Evolutionary conservation across 2,113 vertebrate genomes (phyloP).

Genomic region (Jaculus jaculus): DNA sequence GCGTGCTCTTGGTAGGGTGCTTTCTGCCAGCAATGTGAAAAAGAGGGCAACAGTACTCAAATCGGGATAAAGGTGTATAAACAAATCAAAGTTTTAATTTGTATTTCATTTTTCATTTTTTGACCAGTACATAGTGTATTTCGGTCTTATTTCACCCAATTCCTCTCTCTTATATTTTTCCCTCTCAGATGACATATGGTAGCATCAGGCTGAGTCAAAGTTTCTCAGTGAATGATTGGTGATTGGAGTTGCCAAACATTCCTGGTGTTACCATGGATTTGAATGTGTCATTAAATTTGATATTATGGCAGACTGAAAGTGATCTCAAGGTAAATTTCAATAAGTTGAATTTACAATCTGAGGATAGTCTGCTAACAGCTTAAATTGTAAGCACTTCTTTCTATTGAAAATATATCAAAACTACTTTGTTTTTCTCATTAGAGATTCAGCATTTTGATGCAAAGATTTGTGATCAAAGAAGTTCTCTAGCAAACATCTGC

Average conservation of each 20-base stretch:
- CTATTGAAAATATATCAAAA: conserved; percentile 43
- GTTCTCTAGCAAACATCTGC: conserved; percentile 51
- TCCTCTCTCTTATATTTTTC: too few relatives aligned
- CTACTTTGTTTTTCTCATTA: conserved; percentile 59
- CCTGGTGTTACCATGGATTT: neutral
- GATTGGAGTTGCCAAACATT: neutral
- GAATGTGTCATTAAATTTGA: neutral
- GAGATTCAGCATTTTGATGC: conserved; percentile 44
- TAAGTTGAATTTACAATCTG: conserved; percentile 53
- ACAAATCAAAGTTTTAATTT: too few relatives aligned
- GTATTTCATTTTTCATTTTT: too few relatives aligned
- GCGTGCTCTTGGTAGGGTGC: too few relatives aligned
- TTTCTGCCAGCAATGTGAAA: too few relatives aligned
- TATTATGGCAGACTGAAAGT: neutral
- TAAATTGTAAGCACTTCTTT: conserved; percentile 50
- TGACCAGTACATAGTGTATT: too few relatives aligned
- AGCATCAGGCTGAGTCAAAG: neutral
- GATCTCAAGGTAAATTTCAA: conserved; percentile 39
- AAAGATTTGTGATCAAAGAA: conserved; percentile 45
- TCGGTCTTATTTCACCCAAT: too few relatives aligned
- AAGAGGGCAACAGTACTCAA: too few relatives aligned
- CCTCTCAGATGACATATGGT: neutral
- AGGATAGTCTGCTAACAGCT: conserved; percentile 45
- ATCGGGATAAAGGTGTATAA: too few relatives aligned
- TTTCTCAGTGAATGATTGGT: conserved; percentile 40